Evolutionary conservation across 2,113 vertebrate genomes (phyloP), one percentile per base, ranked within the genome.

Genomic region (Acinonyx jubatus): DNA sequence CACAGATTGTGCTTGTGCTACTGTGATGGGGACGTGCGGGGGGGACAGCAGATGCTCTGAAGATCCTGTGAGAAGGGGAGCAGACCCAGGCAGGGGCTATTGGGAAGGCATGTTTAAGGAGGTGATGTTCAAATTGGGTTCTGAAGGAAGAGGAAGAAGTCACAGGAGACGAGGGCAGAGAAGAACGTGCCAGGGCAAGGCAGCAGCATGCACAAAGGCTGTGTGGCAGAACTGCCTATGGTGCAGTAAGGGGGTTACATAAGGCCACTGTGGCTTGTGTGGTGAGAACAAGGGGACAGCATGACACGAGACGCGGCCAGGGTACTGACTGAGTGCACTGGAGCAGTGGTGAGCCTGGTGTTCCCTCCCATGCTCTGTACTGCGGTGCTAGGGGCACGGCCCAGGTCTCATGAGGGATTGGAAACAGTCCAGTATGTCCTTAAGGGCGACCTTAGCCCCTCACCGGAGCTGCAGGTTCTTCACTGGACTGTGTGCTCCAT

Each of bases 401-500:
- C 85, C 21, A 45, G 61, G 52, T 12, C 21, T 21, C 1, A 0
- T 5, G 3, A 4, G 19, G 65, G 21, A 19, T 31, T 52, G 31
- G 71, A 33, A 29, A 13, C 6, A 36, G 18, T 33, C 91, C 16
- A 0, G 45, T 1, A 0, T 13, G 7, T 38, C 66, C 41, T 27
- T 11, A 13, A 68, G 85, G 33, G 45, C 45, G 45, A 1, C 29
- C 80, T 7, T 21, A 1, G 50, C 29, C 14, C 36, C 50, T 55
- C 45, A 1, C 25, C 14, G 18, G 38, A 65, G 73, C 78, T 1
- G 27, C 14, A 0, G 33, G 1, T 31, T 21, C 38, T 36, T 68
- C 25, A 4, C 6, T 16, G 33, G 41, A 38, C 4, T 16, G 3
- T 29, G 21, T 29, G 2, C 6, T 27, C 25, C 5, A 16, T 0